Conservation (phyloP, 2,888 invertebrate species). For the Arenicola marina region DNA sequence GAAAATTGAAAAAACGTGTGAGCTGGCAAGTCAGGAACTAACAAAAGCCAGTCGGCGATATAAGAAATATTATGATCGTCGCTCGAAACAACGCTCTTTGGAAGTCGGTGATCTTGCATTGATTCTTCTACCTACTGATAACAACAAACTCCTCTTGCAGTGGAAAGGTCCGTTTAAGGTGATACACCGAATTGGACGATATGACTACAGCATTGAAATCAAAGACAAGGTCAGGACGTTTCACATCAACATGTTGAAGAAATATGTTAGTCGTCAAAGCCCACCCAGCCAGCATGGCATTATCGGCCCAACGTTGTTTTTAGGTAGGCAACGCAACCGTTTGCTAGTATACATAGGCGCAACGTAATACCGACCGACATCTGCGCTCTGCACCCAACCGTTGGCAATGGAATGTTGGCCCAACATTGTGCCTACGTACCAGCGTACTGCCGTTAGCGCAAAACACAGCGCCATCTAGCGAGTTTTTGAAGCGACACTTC, state of each 20-base stretch:
- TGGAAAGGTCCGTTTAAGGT: slow-evolving; percentile 7
- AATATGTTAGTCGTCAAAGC: not conserved
- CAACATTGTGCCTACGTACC: too few relatives aligned
- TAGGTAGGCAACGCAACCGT: too few relatives aligned
- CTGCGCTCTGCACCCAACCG: too few relatives aligned
- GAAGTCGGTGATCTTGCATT: not conserved
- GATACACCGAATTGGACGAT: not conserved
- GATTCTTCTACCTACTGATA: slow-evolving; percentile 2
- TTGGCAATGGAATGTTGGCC: too few relatives aligned
- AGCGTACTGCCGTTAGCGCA: too few relatives aligned
- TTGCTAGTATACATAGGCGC: too few relatives aligned
- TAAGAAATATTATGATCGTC: not conserved
- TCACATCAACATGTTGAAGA: slow-evolving; percentile 5
- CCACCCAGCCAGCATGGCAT: too few relatives aligned
- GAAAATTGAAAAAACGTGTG: not conserved
- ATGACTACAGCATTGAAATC: slow-evolving; percentile 3
- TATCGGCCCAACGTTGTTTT: too few relatives aligned
- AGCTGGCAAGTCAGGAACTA: not conserved
- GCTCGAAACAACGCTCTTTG: not conserved
- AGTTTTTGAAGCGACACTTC: too few relatives aligned
- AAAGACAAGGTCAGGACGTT: not conserved
- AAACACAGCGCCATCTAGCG: too few relatives aligned
- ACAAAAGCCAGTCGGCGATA: not conserved
- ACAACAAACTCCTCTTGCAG: not conserved
- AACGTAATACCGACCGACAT: too few relatives aligned